Base-by-base conservation (phyloP, 2,113 vertebrate genomes). In the Edolisoma coerulescens region DNA sequence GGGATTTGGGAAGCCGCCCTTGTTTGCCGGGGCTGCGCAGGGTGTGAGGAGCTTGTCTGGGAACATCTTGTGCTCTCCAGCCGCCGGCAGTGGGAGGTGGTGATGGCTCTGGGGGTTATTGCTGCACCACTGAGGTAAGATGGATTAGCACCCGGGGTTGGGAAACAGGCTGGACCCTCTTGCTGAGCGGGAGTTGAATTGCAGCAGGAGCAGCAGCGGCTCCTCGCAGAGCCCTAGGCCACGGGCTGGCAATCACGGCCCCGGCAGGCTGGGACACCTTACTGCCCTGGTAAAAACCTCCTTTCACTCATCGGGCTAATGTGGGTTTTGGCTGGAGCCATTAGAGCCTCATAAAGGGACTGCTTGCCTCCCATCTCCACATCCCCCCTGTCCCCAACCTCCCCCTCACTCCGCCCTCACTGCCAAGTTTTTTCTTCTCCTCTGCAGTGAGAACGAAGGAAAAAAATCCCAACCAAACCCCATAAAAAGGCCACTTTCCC, bases 321-420 rank as follows among this genome's bases (percentile, higher is more conserved):
- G 42, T 1, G 5, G 4, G 22, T n/a, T 78, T 81, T 61, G n/a
- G 37, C 41, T 27, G 59, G 18, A 50, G 52, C 24, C 56, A 70
- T 84, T 61, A 49, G 3, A 54, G 82, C 15, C 42, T 63, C 47
- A 18, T 19, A 49, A 90, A 87, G 52, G 15, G 39, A 59, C 13
- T 0, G 1, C 33, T 78, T 0, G 0, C n/a, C n/a, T 71, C 60
- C 79, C 60, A 35, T 18, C 2, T 0, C 28, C 49, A 13, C 47
- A 15, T n/a, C 68, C 39, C 37, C 5, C 0, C 71, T 24, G 73
- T 27, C 35, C 61, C 80, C 61, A 30, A 6, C 28, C 35, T 59
- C 49, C 35, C 13, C 35, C 44, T 24, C 0, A 0, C 52, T 63
- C 69, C 6, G 3, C 17, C 35, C 63, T 52, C 64, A 1, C 5